phyloP scores from a whole-genome alignment of 1,140 invertebrate genomes.

The Eurosta solidaginis region DNA sequence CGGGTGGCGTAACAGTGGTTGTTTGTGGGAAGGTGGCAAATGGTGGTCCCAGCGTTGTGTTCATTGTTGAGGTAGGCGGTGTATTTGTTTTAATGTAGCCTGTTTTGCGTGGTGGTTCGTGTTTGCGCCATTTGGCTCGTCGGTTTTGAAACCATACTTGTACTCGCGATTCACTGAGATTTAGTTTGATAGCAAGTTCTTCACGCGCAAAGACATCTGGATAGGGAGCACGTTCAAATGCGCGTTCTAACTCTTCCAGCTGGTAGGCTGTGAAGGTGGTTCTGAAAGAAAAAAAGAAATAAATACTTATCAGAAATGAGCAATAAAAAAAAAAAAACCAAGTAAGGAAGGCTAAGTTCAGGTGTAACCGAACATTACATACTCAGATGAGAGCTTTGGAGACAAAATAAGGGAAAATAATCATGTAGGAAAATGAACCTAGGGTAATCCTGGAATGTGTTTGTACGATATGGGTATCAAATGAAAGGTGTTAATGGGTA shows the following conservation, averaged over 20 bases:
- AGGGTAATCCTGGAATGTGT: no score
- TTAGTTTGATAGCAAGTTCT: constrained; percentile 87
- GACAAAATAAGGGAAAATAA: no score
- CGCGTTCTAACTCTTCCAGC: constrained; percentile 90
- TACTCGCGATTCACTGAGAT: constrained; percentile 89
- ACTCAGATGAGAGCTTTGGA: no score
- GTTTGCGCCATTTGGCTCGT: constrained; percentile 96
- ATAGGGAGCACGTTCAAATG: constrained; percentile 93
- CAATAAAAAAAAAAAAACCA: no score
- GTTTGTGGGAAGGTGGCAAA: constrained; percentile 67
- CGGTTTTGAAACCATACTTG: constrained; percentile 87
- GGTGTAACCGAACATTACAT: no score
- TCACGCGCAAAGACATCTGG: constrained; percentile 96
- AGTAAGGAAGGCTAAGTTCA: no score
- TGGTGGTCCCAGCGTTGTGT: constrained; percentile 69
- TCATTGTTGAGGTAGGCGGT: constrained; percentile 63
- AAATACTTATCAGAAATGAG: no score
- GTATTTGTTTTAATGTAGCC: constrained; percentile 73
- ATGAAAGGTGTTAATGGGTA: no score
- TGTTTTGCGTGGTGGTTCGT: constrained; percentile 94
- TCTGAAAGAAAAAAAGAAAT: constrained; percentile 63
- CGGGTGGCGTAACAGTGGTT: constrained; percentile 66
- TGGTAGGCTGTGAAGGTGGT: constrained; percentile 97
- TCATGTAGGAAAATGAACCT: no score
- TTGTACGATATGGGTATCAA: no score